Base-by-base conservation (phyloP, 2,888 invertebrate genomes). In the Amblyjoppa proteus region DNA sequence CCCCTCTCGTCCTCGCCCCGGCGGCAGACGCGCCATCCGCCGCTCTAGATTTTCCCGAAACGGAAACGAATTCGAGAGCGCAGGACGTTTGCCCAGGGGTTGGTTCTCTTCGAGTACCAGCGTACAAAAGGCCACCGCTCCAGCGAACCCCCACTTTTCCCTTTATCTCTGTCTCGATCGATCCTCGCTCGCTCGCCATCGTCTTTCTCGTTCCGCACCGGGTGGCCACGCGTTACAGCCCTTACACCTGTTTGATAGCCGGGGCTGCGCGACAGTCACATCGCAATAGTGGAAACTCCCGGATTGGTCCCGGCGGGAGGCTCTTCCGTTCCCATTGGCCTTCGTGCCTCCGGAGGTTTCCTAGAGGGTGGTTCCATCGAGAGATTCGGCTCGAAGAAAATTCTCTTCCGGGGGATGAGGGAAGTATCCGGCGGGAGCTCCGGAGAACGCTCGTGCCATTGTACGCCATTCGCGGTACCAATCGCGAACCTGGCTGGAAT, bases 201-300 rank as follows among this genome's bases (percentile, higher is more conserved):
- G 80, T 79, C 84, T 75, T 45, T 56, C 77, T 78, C 79, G 71
- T 41, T 53, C 70, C 61, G n/a, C 74, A 38, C 56, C 20, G 34
- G 69, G 20, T 20, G 20, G 20, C 31, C 56, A 49, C 28, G 53
- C 34, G 53, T 41, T 51, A 13, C 61, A 11, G 13, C 61, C 28
- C 61, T 81, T 81, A 78, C 81, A 85, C 78, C 81, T 85, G 81
- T 81, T 64, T 75, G 34, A 34, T 69, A 68, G 20, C 56, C 20
- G 56, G 34, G 41, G 58, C 9, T 61, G 61, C 31, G 25, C 56
- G 53, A 74, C 88, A 91, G 89, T 92, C 90, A 91, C 92, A 92
- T 91, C 89, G 88, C 90, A 91, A 93, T 92, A 87, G 89, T 89
- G 89, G 90, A 91, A 92, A 93, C 88, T 90, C 91, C 41, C 87